phyloP scores from a whole-genome alignment of 2,888 invertebrate genomes.

The Sipha maydis region DNA sequence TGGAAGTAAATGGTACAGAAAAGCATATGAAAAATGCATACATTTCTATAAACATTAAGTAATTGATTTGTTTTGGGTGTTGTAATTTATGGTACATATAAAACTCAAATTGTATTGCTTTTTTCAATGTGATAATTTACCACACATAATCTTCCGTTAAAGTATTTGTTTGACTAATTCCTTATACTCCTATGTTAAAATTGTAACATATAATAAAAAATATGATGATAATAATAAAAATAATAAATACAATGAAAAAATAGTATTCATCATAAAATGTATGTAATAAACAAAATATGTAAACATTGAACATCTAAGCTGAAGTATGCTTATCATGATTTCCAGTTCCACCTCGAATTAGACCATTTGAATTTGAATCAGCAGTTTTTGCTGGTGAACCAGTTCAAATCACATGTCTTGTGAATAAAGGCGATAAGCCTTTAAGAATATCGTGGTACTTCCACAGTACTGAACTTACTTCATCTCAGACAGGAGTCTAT shows the following conservation, averaged over 20 bases:
- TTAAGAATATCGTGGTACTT: conserved; percentile 72
- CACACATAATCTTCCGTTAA: neutral
- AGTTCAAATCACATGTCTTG: conserved; percentile 74
- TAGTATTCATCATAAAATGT: neutral
- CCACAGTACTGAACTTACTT: conserved; percentile 49
- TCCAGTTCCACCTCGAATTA: conserved; percentile 77
- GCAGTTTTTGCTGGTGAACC: conserved; percentile 75
- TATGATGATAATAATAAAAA: too few relatives aligned
- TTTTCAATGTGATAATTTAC: neutral
- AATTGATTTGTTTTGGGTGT: neutral
- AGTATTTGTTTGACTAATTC: neutral
- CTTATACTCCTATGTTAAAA: conserved; percentile 17
- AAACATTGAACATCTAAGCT: neutral
- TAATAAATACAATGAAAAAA: neutral
- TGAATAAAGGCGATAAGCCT: conserved; percentile 77
- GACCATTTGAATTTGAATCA: conserved; percentile 71
- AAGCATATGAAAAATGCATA: neutral
- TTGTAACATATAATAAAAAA: too few relatives aligned
- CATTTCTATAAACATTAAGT: conserved; percentile 10
- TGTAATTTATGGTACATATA: neutral
- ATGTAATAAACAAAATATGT: neutral
- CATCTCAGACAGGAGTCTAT: conserved; percentile 55
- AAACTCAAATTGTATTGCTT: neutral
- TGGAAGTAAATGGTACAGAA: conserved; percentile 58
- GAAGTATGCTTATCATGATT: conserved; percentile 22